A percentile compares a stretch with the other conserved stretches of the same genome.
These are phyloP conservation scores for Protaetia brevitarsis DNA, from an alignment of 1,140 invertebrate species.

Conservation along the genomic window DNA sequence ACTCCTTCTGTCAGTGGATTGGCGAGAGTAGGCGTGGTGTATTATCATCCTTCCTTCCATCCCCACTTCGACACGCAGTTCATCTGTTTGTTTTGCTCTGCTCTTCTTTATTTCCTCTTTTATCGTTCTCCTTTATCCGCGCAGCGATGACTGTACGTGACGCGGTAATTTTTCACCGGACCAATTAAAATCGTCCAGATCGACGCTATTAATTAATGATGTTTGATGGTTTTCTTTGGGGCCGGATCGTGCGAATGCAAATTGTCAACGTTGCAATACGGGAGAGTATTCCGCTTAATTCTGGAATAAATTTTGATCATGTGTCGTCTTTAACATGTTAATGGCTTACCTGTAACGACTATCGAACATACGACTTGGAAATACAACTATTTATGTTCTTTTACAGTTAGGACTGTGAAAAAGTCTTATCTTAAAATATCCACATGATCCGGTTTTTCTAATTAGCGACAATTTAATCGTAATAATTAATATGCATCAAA, in stretches of 20 bases:
- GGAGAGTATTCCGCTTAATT: background rate
- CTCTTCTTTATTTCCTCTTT: background rate
- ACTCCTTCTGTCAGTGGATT: conserved; percentile 7
- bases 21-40: conserved; percentile 6
- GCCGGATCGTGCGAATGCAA: background rate
- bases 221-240: conserved; percentile 5
- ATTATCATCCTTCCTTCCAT: background rate
- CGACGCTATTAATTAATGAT: conserved; percentile 12
- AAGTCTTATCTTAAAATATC: too few species aligned
- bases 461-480: too few species aligned
- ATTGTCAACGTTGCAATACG: background rate
- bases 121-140: background rate
- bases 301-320: background rate
- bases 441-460: too few species aligned
- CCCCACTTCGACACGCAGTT: background rate
- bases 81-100: background rate
- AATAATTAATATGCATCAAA: too few species aligned
- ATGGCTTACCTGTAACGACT: background rate
- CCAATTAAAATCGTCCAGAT: conserved; percentile 13
- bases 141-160: background rate
- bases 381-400: too few species aligned
- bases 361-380: too few species aligned
- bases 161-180: conserved; percentile 5
- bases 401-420: too few species aligned
- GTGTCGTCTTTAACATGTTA: background rate